These are phyloP conservation scores for Gobionotothen gibberifrons DNA, from an alignment of 2,797 vertebrate species.

Conservation along the genomic window DNA sequence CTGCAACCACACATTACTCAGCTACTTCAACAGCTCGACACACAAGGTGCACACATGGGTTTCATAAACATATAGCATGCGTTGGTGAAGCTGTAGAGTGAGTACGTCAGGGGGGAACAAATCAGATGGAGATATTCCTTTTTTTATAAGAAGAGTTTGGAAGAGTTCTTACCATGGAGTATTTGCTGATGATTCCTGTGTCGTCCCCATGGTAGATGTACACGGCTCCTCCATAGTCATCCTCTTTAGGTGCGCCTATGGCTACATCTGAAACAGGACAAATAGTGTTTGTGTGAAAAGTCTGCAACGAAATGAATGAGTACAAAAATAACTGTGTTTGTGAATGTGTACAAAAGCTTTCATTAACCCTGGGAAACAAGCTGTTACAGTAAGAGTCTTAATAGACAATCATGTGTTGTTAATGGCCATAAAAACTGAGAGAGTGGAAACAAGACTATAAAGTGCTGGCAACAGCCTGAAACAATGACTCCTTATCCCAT, in stretches of 20 bases:
- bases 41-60: slow-evolving; percentile 28
- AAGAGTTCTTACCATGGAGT: slow-evolving; percentile 91
- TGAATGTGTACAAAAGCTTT: slow-evolving; percentile 40
- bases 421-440: slow-evolving; percentile 78
- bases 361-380: slow-evolving; percentile 68
- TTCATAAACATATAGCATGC: slow-evolving; percentile 7
- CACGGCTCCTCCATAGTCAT: slow-evolving; percentile 91
- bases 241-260: slow-evolving; percentile 94
- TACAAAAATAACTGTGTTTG: background rate
- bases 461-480: slow-evolving; percentile 65
- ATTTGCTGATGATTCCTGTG: slow-evolving; percentile 88
- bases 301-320: slow-evolving; percentile 8
- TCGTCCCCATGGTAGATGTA: slow-evolving; percentile 95
- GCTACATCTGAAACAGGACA: slow-evolving; percentile 89
- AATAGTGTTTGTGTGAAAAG: slow-evolving; percentile 27
- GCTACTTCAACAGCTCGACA: slow-evolving; percentile 9
- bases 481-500: slow-evolving; percentile 59
- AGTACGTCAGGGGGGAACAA: background rate
- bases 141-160: no score
- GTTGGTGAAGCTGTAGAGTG: background rate
- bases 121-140: background rate
- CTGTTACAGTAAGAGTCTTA: slow-evolving; percentile 72
- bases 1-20: slow-evolving; percentile 37
- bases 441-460: slow-evolving; percentile 80
- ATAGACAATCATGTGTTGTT: slow-evolving; percentile 80